Conservation (phyloP, 2,113 vertebrate species). For the Podiceps cristatus region DNA sequence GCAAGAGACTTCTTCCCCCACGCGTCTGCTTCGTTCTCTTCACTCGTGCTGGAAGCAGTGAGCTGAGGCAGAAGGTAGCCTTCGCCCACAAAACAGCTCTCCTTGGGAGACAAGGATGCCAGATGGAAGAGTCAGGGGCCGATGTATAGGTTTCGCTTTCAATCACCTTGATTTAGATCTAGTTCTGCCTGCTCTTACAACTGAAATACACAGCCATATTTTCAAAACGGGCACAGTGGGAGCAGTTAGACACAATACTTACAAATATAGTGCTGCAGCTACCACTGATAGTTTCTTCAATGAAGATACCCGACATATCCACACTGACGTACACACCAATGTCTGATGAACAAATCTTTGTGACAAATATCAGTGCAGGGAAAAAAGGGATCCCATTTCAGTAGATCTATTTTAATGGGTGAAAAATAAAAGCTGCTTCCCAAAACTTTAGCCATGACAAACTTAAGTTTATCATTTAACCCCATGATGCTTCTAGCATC, state of each 20-base stretch:
- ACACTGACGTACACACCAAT: fast-evolving
- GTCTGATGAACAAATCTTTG: neutral
- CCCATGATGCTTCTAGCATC: neutral
- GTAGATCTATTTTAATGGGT: neutral
- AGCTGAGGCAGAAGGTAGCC: neutral
- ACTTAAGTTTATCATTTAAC: neutral
- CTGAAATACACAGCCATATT: neutral
- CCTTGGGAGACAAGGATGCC: neutral
- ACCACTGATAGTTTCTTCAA: neutral
- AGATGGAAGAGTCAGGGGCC: neutral
- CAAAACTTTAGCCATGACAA: neutral
- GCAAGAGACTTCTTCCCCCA: neutral
- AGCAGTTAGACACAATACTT: neutral
- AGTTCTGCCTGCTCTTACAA: neutral
- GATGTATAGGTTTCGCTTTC: neutral
- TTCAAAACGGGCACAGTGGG: neutral
- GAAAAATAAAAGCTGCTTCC: slow-evolving; percentile 25
- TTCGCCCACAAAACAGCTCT: neutral
- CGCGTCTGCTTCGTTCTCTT: neutral
- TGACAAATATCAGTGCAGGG: neutral
- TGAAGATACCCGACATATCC: neutral
- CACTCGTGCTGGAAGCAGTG: fast-evolving
- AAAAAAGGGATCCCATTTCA: neutral
- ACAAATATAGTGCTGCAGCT: neutral
- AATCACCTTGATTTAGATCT: fast-evolving